A percentile compares a stretch with the other conserved stretches of the same genome.
phyloP scores from a whole-genome alignment of 2,113 vertebrate genomes.

The Proteles cristata region DNA sequence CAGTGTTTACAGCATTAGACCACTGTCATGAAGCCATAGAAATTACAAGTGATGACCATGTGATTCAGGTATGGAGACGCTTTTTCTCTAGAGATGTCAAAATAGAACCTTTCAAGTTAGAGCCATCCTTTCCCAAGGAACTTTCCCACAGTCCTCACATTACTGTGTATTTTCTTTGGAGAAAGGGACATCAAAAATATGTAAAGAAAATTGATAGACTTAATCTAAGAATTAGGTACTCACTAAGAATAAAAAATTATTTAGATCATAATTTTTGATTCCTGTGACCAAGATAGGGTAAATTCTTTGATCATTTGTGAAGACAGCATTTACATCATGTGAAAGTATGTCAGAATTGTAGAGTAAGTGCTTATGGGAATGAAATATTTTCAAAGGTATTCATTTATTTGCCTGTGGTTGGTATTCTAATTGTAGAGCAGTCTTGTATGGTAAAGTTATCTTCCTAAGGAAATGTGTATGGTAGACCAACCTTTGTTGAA shows the following conservation, averaged over 20 bases:
- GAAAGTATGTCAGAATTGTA: neutral
- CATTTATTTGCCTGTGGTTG: neutral
- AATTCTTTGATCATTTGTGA: neutral
- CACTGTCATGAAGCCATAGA: slow-evolving; percentile 97
- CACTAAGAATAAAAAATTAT: neutral
- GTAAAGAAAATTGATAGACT: neutral
- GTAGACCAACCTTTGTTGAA: neutral
- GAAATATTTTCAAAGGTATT: neutral
- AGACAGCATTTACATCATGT: neutral
- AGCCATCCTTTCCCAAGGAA: neutral
- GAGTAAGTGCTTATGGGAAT: neutral
- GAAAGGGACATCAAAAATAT: neutral
- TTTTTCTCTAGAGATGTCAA: neutral
- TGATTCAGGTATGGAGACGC: slow-evolving; percentile 92
- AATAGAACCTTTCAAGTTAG: neutral
- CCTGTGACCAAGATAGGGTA: neutral
- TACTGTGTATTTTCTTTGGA: slow-evolving; percentile 27
- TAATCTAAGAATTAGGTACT: neutral
- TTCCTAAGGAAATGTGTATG: neutral
- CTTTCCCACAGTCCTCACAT: slow-evolving; percentile 15
- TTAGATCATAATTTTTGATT: neutral
- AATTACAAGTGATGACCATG: slow-evolving; percentile 97
- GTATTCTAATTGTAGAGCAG: neutral
- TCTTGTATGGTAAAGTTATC: neutral
- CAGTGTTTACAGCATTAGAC: slow-evolving; percentile 95